Conservation (phyloP, 2,888 invertebrate genomes). For the Agriopis aurantiaria region DNA sequence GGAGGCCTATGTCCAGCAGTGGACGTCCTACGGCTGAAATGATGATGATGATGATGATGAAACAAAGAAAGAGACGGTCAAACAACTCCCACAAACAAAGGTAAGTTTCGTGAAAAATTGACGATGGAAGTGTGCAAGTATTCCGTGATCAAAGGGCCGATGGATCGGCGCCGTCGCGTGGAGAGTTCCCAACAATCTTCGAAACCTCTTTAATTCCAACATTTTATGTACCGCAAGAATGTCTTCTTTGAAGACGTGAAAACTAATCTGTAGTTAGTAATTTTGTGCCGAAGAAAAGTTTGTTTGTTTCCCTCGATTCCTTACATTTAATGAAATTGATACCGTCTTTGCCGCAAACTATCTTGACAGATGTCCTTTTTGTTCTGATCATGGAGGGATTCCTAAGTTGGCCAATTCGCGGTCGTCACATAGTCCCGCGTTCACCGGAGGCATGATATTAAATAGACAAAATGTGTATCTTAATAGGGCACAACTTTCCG, state of each 20-base stretch:
- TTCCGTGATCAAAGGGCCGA: conserved; percentile 71
- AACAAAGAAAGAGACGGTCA: conserved; percentile 66
- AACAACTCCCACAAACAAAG: conserved; percentile 65
- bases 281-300: conserved; percentile 65
- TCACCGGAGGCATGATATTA: conserved; percentile 63
- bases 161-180: conserved; percentile 58
- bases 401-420: conserved; percentile 49
- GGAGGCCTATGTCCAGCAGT: too few species aligned
- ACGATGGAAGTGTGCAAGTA: conserved; percentile 67
- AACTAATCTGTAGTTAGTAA: conserved; percentile 77
- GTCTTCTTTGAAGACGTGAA: conserved; percentile 75
- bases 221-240: conserved; percentile 79
- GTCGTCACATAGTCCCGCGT: conserved; percentile 46
- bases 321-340: conserved; percentile 72
- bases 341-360: conserved; percentile 63
- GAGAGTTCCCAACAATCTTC: conserved; percentile 58
- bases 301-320: conserved; percentile 58
- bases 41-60: too few species aligned
- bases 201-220: conserved; percentile 61
- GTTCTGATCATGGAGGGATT: conserved; percentile 44
- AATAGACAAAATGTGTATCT: conserved; percentile 73
- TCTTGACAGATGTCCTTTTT: conserved; percentile 61
- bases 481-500: conserved; percentile 74
- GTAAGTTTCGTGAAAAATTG: conserved; percentile 67
- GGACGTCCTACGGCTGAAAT: too few species aligned